Base-by-base conservation (phyloP, 1,140 invertebrate species). In the Drosophila dunni region DNA sequence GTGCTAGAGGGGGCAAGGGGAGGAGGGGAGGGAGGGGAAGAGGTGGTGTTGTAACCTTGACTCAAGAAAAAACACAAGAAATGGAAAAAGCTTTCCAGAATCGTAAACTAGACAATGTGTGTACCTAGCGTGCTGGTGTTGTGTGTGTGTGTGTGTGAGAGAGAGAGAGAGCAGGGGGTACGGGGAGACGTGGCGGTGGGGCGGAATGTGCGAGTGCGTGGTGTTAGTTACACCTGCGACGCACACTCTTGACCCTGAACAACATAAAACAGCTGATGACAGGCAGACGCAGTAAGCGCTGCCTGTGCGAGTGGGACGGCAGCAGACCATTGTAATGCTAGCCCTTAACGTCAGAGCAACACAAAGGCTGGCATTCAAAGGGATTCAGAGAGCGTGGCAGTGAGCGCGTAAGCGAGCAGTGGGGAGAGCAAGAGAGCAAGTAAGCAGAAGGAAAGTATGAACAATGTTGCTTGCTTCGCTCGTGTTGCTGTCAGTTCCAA, bases 251-350 rank as follows among this genome's bases (percentile, higher is more conserved):
- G 82, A 85, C 82, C 82, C 82, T 85, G 83, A 85, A 88, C 83
- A 85, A 85, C 83, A 85, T 88, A 82, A 85, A 85, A 85, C 82
- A 85, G 82, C 82, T 85, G 82, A 85, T 85, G 83, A 81, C 82
- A 88, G 82, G 67, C 48, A 63, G 67, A 53, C 36, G 24, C 38
- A 29, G 9, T 17, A 24, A 53, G 36, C 38, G 65, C 13, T 29
- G 17, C 7, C 9, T 36, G 64, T 13, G 63, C 48, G 42, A 71
- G 38, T 24, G 76, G 53, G 81, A 71, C 34, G 60, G 63, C 79
- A 50, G 15, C 48, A 65, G 48, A 8, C 11, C 8, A 15, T 44
- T 7, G 7, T n/a, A 34, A n/a, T 2, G 56, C n/a, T 36, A 17
- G 46, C 38, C 40, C 15, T 29, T 10, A 33, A 9, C 36, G 57